phyloP scores from a whole-genome alignment of 2,888 invertebrate species.

The Smittia sp. region DNA sequence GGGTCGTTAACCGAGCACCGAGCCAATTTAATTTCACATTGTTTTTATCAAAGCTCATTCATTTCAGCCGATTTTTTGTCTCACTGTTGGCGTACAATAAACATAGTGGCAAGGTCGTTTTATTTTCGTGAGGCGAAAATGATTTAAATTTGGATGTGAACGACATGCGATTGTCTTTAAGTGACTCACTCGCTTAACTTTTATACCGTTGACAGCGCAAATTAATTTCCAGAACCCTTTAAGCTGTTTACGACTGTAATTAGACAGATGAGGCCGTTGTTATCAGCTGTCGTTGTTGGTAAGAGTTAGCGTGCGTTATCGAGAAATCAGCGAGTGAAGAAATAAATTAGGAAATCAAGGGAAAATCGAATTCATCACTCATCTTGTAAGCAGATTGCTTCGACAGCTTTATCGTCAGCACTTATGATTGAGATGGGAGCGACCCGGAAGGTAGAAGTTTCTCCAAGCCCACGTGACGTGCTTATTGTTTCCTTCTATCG shows the following conservation, averaged over 20 bases:
- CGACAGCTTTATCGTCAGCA: neutral
- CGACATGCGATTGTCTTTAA: neutral
- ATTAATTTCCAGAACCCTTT: neutral
- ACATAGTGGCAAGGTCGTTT: constrained; percentile 27
- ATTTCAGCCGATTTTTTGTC: neutral
- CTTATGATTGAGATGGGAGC: neutral
- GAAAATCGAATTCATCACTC: too few species aligned
- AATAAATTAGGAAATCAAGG: too few species aligned
- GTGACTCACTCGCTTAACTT: neutral
- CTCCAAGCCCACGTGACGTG: too few species aligned
- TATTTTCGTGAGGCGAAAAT: neutral
- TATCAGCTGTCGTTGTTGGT: too few species aligned
- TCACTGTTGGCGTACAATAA: neutral
- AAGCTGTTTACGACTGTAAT: neutral
- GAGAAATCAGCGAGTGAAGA: too few species aligned
- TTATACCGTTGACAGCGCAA: neutral
- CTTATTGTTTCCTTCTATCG: too few species aligned
- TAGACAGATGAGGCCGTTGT: neutral
- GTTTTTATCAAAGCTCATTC: constrained; percentile 2
- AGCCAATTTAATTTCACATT: constrained; percentile 20
- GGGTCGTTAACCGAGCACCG: constrained; percentile 28
- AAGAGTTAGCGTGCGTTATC: too few species aligned
- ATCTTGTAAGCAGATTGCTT: too few species aligned
- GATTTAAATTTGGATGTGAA: neutral
- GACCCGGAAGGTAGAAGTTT: too few species aligned